phyloP scores from a whole-genome alignment of 1,140 invertebrate genomes.

The Heterodera schachtii region DNA sequence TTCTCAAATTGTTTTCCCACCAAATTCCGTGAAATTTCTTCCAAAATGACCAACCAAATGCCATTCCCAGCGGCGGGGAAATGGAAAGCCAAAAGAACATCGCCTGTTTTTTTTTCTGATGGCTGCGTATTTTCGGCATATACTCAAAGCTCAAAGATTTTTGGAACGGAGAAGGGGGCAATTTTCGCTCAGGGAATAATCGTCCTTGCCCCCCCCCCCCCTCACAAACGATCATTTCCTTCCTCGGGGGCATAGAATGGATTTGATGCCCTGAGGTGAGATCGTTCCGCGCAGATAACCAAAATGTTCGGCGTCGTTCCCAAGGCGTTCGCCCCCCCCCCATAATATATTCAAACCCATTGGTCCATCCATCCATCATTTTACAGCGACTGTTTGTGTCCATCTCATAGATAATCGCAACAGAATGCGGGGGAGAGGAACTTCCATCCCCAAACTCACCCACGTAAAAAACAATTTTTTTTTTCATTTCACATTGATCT shows the following conservation, averaged over 20 bases:
- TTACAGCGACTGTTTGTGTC: too few species aligned
- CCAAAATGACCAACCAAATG: too few species aligned
- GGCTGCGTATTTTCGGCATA: too few species aligned
- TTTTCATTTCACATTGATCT: too few species aligned
- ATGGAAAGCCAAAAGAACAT: too few species aligned
- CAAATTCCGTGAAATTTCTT: too few species aligned
- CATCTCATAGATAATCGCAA: not conserved
- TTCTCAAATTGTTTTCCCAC: too few species aligned
- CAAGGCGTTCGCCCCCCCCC: not conserved
- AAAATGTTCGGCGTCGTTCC: not conserved
- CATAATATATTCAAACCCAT: not conserved
- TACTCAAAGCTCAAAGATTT: too few species aligned
- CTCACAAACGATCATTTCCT: too few species aligned
- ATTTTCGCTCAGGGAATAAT: not conserved
- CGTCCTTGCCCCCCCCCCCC: not conserved
- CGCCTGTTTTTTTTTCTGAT: too few species aligned
- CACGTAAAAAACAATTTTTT: not conserved
- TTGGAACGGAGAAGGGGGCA: not conserved
- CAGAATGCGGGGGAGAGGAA: not conserved
- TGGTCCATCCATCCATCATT: conserved; percentile 1
- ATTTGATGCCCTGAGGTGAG: not conserved
- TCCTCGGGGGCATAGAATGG: too few species aligned
- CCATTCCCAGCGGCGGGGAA: too few species aligned
- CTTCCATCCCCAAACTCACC: not conserved
- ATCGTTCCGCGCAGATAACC: conserved; percentile 15